Evolutionary conservation across 2,888 invertebrate species (phyloP).

Genomic region (Suillia variegata): DNA sequence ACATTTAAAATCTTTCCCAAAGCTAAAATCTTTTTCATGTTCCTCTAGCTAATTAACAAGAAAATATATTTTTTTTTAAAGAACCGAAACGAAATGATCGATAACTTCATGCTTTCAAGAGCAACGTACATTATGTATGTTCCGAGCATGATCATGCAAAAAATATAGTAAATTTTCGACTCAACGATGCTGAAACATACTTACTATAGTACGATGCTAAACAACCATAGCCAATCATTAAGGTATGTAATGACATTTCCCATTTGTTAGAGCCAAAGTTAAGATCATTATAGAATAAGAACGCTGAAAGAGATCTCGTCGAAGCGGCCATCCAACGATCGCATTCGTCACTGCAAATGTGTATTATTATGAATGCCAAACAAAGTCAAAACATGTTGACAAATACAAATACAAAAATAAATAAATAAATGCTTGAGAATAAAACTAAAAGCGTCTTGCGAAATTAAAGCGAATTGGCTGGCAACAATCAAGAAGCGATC

Average conservation of each 20-base stretch:
- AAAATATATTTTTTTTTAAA: constrained; percentile 22
- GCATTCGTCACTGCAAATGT: neutral
- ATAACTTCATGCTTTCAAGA: no score
- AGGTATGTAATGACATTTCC: constrained; percentile 11
- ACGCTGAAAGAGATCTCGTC: constrained; percentile 10
- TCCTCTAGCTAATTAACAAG: constrained; percentile 27
- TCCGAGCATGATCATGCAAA: no score
- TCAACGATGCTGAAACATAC: no score
- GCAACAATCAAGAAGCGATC: neutral
- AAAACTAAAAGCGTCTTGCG: neutral
- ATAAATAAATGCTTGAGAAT: constrained; percentile 28
- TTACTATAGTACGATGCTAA: no score
- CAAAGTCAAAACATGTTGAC: constrained; percentile 54
- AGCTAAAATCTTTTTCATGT: constrained; percentile 3
- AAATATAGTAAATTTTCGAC: no score
- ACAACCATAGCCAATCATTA: constrained; percentile 4
- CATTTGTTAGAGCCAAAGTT: constrained; percentile 4
- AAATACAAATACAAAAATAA: constrained; percentile 37
- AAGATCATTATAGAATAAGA: neutral
- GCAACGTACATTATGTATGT: no score
- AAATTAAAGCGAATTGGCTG: constrained; percentile 7
- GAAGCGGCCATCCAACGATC: no score
- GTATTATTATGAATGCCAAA: constrained; percentile 52
- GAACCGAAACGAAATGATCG: no score
- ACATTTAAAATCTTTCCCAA: neutral